Evolutionary conservation across 2,113 vertebrate genomes (phyloP).

Genomic region (Colius striatus): DNA sequence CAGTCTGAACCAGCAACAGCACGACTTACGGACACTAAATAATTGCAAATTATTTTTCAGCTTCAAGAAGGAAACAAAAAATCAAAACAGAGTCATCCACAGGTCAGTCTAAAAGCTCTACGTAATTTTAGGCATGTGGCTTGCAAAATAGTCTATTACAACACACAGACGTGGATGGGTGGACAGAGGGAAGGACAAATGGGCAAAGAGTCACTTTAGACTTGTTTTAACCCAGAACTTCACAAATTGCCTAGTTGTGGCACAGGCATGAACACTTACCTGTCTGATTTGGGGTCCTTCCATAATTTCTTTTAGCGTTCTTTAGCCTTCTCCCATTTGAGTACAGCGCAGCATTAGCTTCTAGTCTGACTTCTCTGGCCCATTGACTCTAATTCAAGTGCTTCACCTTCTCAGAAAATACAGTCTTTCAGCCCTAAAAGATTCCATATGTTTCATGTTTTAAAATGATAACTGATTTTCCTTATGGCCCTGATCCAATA

Average conservation of each 20-base stretch:
- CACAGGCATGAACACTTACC: neutral
- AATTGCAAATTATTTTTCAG: slow-evolving; percentile 33
- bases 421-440: neutral
- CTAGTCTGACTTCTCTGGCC: neutral
- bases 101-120: slow-evolving; percentile 76
- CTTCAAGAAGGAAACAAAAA: slow-evolving; percentile 63
- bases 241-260: neutral
- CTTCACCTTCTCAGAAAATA: neutral
- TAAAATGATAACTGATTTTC: neutral
- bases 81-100: slow-evolving; percentile 80
- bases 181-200: neutral
- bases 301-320: neutral
- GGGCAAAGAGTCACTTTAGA: neutral
- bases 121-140: neutral
- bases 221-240: neutral
- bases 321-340: neutral
- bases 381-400: neutral
- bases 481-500: neutral
- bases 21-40: neutral
- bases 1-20: neutral
- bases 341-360: neutral
- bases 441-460: neutral
- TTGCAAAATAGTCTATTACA: neutral
- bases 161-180: neutral
- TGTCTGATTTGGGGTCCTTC: neutral